These are phyloP conservation scores for Sander vitreus DNA, from an alignment of 2,113 vertebrate species.

Conservation along the genomic window DNA sequence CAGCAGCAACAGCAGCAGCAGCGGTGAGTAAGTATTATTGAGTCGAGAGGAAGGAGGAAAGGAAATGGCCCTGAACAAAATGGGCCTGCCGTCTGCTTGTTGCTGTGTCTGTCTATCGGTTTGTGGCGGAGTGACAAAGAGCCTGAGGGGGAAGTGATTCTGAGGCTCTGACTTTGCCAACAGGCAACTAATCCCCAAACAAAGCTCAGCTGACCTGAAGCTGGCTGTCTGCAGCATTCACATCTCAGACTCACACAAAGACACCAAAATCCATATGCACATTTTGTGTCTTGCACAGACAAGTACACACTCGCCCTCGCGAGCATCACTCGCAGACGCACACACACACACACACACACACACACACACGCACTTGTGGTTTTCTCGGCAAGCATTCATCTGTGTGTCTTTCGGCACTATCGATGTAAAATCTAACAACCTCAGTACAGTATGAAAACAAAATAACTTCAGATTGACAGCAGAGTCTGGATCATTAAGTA, in stretches of 20 bases:
- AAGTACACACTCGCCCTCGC: neutral
- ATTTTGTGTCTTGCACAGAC: slow-evolving; percentile 9
- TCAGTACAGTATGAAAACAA: neutral
- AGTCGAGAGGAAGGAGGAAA: slow-evolving; percentile 41
- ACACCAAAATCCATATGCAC: slow-evolving; percentile 56
- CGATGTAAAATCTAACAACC: neutral
- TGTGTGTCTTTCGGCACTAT: neutral
- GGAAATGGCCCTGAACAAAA: slow-evolving; percentile 69
- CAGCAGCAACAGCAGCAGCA: slow-evolving; percentile 18
- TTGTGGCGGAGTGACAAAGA: slow-evolving; percentile 71
- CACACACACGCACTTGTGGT: neutral
- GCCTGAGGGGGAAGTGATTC: slow-evolving; percentile 71
- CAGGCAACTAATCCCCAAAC: slow-evolving; percentile 76
- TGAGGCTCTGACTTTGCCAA: slow-evolving; percentile 76
- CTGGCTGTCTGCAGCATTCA: slow-evolving; percentile 64
- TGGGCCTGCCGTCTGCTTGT: slow-evolving; percentile 57
- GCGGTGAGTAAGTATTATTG: slow-evolving; percentile 46
- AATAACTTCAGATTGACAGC: neutral
- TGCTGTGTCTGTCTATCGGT: slow-evolving; percentile 60
- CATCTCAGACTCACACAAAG: slow-evolving; percentile 21
- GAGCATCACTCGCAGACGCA: neutral
- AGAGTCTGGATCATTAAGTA: neutral
- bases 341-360: neutral
- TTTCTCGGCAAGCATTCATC: neutral
- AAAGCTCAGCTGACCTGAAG: slow-evolving; percentile 74